Conservation (phyloP, 2,888 invertebrate genomes). For the Mellilla xanthometata region DNA sequence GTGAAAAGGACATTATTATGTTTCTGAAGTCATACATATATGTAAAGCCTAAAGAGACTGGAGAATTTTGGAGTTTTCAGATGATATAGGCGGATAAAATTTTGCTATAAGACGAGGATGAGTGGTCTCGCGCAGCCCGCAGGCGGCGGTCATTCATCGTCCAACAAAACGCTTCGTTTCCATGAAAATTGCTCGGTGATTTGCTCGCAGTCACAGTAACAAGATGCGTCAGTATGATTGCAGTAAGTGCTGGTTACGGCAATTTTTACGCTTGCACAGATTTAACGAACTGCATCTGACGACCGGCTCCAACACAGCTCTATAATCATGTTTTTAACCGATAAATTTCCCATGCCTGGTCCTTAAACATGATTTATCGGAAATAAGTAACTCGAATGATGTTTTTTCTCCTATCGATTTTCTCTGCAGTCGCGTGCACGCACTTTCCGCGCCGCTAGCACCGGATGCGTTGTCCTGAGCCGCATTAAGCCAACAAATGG, state of each 20-base stretch:
- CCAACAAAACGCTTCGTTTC: conserved; percentile 43
- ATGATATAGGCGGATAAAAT: conserved; percentile 54
- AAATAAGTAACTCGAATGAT: conserved; percentile 23
- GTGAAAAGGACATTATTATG: conserved; percentile 44
- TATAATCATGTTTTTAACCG: conserved; percentile 28
- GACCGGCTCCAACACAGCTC: conserved; percentile 11
- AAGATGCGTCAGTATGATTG: conserved; percentile 41
- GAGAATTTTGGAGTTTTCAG: conserved; percentile 41
- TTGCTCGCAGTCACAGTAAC: conserved; percentile 46
- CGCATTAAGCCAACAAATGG: conserved; percentile 66
- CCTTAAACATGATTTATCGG: conserved; percentile 22
- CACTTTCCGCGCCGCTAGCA: conserved; percentile 44
- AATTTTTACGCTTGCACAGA: conserved; percentile 37
- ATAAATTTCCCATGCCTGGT: conserved; percentile 27
- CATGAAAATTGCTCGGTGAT: conserved; percentile 53
- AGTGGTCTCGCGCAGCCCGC: conserved; percentile 36
- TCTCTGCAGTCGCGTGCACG: conserved; percentile 25
- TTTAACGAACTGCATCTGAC: conserved; percentile 31
- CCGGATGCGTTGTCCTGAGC: conserved; percentile 58
- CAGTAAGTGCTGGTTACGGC: conserved; percentile 32
- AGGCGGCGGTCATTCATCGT: conserved; percentile 48
- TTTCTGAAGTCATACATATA: conserved; percentile 42
- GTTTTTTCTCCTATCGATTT: conserved; percentile 16
- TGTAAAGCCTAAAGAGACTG: conserved; percentile 38
- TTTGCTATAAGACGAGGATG: conserved; percentile 50